phyloP scores from a whole-genome alignment of 2,797 vertebrate species.

The Crotalus adamanteus region DNA sequence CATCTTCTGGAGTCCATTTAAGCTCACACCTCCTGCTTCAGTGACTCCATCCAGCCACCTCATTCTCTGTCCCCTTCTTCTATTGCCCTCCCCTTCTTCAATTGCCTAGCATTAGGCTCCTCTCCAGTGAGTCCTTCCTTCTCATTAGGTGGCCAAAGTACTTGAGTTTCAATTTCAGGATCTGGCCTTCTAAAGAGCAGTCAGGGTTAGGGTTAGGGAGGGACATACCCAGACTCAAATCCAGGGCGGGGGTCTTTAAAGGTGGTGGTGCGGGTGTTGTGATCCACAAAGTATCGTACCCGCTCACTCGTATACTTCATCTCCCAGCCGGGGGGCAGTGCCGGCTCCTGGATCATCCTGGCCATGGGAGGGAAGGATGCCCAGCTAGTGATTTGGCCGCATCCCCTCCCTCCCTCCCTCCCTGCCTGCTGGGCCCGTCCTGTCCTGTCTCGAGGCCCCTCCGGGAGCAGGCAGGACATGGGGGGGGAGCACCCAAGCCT shows the following conservation, averaged over 20 bases:
- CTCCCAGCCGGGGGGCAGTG: constrained; percentile 96
- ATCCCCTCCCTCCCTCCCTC: neutral
- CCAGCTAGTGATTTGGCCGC: neutral
- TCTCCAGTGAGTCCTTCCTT: too few species aligned
- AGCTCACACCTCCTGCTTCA: too few species aligned
- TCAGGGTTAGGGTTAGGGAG: neutral
- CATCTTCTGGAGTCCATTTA: too few species aligned
- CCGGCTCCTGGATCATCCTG: constrained; percentile 98
- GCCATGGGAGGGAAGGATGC: constrained; percentile 34
- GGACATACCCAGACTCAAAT: constrained; percentile 92
- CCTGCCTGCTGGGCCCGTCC: neutral
- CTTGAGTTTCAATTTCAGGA: too few species aligned
- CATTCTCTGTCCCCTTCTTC: too few species aligned
- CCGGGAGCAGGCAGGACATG: neutral
- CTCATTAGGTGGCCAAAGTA: too few species aligned
- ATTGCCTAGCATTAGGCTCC: too few species aligned
- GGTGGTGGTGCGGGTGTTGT: constrained; percentile 94
- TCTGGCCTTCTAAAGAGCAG: too few species aligned
- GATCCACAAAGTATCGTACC: constrained; percentile 96
- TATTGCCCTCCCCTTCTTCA: too few species aligned
- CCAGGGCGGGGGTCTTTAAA: constrained; percentile 97
- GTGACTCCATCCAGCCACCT: too few species aligned
- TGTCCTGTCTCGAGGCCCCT: neutral
- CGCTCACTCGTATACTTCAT: constrained; percentile 98
- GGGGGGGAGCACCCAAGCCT: neutral